phyloP scores from a whole-genome alignment of 2,113 vertebrate species.

The Circaetus cinerascens region DNA sequence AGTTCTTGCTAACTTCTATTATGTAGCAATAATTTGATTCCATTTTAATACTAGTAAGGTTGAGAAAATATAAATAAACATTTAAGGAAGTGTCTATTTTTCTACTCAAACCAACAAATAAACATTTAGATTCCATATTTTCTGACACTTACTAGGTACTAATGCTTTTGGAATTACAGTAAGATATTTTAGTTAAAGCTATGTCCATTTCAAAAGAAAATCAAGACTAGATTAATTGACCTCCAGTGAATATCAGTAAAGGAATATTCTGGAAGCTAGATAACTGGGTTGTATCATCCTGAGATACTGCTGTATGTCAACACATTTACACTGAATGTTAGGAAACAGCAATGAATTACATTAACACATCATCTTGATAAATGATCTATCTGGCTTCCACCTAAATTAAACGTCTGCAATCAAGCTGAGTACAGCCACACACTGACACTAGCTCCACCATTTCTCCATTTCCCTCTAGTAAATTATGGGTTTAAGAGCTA shows the following conservation, averaged over 20 bases:
- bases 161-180: neutral
- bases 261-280: neutral
- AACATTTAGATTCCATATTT: neutral
- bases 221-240: neutral
- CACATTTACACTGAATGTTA: constrained; percentile 15
- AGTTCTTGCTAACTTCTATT: neutral
- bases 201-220: neutral
- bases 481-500: constrained; percentile 17
- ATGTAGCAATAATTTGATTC: neutral
- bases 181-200: neutral
- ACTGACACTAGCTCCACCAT: neutral
- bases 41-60: neutral
- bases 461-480: constrained; percentile 17
- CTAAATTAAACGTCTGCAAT: constrained; percentile 67
- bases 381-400: constrained; percentile 54
- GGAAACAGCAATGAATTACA: constrained; percentile 53
- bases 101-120: neutral
- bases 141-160: neutral
- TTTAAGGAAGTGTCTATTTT: neutral
- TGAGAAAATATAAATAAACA: neutral
- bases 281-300: constrained; percentile 20
- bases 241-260: neutral
- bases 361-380: constrained; percentile 68
- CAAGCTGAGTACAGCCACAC: constrained; percentile 45
- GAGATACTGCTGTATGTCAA: constrained; percentile 45